Percentiles rank a stretch among this genome's conserved stretches.
Evolutionary conservation across 2,888 invertebrate species (phyloP).

Genomic region (Sepiola atlantica): DNA sequence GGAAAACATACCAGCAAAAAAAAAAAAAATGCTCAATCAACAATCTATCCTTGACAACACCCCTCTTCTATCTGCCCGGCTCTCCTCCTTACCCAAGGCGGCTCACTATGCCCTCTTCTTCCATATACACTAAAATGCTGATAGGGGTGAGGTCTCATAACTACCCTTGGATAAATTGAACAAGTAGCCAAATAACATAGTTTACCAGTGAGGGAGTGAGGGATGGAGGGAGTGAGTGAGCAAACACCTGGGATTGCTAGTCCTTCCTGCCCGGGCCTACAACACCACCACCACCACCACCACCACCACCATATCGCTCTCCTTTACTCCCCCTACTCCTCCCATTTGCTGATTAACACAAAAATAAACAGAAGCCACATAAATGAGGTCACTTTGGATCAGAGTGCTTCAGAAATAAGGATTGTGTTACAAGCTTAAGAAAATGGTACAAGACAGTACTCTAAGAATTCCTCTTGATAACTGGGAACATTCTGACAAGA

Average conservation of each 20-base stretch:
- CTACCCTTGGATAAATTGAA: background rate
- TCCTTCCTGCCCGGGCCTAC: background rate
- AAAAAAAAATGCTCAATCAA: background rate
- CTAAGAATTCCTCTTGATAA: slow-evolving; percentile 15
- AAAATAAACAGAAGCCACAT: slow-evolving; percentile 23
- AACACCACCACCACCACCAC: too few relatives aligned
- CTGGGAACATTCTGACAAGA: background rate
- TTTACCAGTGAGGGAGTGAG: background rate
- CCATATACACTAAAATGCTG: background rate
- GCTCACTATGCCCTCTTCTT: background rate
- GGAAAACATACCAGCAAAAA: background rate
- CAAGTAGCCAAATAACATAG: background rate
- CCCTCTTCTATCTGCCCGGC: background rate
- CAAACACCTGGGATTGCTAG: background rate
- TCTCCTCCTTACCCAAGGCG: background rate
- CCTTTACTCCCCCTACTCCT: background rate
- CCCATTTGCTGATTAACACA: background rate
- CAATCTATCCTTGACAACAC: slow-evolving; percentile 32
- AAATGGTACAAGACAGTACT: background rate
- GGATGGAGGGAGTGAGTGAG: background rate
- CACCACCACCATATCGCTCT: background rate
- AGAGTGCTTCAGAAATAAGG: background rate
- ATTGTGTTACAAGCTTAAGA: slow-evolving; percentile 1
- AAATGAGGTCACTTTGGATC: slow-evolving; percentile 32
- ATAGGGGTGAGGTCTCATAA: background rate